Conservation (phyloP, 1,140 invertebrate species). For the Holcopasites calliopsidis region DNA sequence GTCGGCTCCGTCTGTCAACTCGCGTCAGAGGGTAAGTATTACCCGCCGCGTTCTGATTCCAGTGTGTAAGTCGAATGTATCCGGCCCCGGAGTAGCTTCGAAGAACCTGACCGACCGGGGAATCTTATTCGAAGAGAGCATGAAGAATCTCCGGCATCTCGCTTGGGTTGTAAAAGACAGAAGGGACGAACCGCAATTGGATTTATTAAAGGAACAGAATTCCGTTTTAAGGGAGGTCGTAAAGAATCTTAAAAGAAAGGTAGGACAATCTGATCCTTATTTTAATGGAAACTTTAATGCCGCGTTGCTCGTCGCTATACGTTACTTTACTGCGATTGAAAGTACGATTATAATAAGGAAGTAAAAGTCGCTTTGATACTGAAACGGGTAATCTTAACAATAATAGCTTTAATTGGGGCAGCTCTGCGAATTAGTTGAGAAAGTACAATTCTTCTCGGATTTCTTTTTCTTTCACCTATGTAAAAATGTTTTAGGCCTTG, state of each 20-base stretch:
- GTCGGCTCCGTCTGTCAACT: conserved; percentile 57
- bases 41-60: conserved; percentile 5
- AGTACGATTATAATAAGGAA: too few relatives aligned
- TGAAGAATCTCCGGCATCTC: conserved; percentile 63
- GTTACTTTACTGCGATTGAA: too few relatives aligned
- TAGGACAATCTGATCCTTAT: conserved; percentile 23
- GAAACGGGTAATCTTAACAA: too few relatives aligned
- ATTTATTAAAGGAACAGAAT: conserved; percentile 63
- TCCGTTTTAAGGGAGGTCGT: conserved; percentile 62
- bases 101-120: conserved; percentile 61
- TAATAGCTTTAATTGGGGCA: too few relatives aligned
- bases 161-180: conserved; percentile 58
- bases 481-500: too few relatives aligned
- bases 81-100: conserved; percentile 46
- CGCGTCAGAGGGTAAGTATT: conserved; percentile 58
- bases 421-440: too few relatives aligned
- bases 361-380: too few relatives aligned
- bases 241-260: conserved; percentile 67
- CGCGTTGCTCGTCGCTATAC: not conserved
- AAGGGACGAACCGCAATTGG: conserved; percentile 37
- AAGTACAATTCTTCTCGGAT: too few relatives aligned
- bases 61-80: conserved; percentile 11
- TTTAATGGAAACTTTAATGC: not conserved
- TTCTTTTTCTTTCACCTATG: too few relatives aligned
- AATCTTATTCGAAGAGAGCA: conserved; percentile 53